Percentiles rank a stretch among this genome's conserved stretches.
phyloP scores from a whole-genome alignment of 2,113 vertebrate species.

The Ochotona curzoniae region DNA sequence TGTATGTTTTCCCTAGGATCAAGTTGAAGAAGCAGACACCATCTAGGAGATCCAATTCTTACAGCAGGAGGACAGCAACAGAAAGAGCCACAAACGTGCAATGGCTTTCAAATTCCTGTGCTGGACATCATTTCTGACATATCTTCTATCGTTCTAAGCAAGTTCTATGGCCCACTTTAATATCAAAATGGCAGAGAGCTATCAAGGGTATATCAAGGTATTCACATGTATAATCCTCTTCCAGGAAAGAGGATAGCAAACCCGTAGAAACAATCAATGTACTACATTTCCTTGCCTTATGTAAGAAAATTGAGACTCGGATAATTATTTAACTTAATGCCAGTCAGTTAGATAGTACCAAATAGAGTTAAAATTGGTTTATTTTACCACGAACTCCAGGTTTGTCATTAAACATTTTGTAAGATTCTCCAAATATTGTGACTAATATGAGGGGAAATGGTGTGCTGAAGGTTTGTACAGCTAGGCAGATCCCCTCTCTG shows the following conservation, averaged over 20 bases:
- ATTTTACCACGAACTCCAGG: neutral
- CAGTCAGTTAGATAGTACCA: neutral
- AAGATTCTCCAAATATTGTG: neutral
- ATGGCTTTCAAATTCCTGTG: neutral
- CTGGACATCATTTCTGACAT: neutral
- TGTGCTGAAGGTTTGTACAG: neutral
- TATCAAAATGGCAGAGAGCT: neutral
- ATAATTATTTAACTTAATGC: neutral
- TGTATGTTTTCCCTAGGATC: neutral
- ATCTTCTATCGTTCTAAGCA: neutral
- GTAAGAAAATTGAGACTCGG: neutral
- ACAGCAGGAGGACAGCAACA: neutral
- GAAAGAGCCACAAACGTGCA: neutral
- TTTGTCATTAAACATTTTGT: neutral
- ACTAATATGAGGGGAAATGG: neutral
- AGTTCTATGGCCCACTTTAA: no score
- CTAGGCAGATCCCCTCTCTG: neutral
- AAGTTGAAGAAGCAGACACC: neutral
- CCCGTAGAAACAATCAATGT: neutral
- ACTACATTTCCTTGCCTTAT: neutral
- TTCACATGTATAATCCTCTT: neutral
- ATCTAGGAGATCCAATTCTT: neutral
- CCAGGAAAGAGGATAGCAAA: neutral
- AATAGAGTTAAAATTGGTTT: neutral
- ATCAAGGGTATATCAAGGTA: accelerated